Base-by-base conservation (phyloP, 2,888 invertebrate species). In the Microplitis deprimator region DNA sequence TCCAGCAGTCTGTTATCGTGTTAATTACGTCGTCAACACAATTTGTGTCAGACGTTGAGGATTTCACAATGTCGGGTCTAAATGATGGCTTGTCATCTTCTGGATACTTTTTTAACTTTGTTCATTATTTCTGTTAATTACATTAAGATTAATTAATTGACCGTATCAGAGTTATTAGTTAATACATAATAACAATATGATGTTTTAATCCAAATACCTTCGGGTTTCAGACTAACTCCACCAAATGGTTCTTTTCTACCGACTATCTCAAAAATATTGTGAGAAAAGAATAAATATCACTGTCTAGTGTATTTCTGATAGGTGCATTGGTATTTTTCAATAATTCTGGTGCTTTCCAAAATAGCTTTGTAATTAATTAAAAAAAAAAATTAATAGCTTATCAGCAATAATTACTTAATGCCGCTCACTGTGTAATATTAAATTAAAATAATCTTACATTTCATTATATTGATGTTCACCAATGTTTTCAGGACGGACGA, bases 321-420 rank as follows among this genome's bases (percentile, higher is more conserved):
- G 94, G 93, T 78, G 92, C 91, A 81, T 93, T 93, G 79, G 94
- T 92, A 86, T 94, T 92, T 77, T 97, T 92, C 82, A 98, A 90
- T 76, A 97, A 91, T 90, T 99, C 99, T 0, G 99, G 99, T 10
- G 99, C 97, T 89, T 96, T 97, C 99, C 99, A 99, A 87, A 99
- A 93, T 90, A 97, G 92, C 91, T 95, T 97, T 96, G 84, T 17
- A 76, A 64, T 29, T 7, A 74, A 79, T 75, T 20, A 20, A 20
- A 20, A 20, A 61, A 72, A 78, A 75, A 7, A 7, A 39, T 68
- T 50, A 50, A 50, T 20, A 20, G 20, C 20, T 20, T 20, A 20
- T 1, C 20, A 20, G 20, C 20, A 20, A 20, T 20, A 20, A 20
- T 20, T 20, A 20, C 20, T 20, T 20, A 20, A 20, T 20, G 20